Percentiles rank a stretch among this genome's conserved stretches.
Conservation (phyloP, 2,888 invertebrate genomes). For the Oscheius sp. region DNA sequence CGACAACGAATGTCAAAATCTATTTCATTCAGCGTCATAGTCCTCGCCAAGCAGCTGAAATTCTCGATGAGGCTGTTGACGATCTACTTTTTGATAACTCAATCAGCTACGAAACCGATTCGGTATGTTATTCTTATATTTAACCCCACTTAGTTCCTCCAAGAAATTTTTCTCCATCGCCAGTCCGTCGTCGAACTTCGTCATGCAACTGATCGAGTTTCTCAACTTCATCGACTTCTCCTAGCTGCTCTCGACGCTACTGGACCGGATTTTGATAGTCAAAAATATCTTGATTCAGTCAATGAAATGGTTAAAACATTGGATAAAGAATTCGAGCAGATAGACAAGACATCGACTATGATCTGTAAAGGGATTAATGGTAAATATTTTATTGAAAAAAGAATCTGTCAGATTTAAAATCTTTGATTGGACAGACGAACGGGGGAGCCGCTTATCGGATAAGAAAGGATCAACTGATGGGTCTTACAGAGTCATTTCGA, state of each 20-base stretch:
- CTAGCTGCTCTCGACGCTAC: constrained; percentile 10
- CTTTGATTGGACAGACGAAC: not conserved
- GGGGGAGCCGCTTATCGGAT: not conserved
- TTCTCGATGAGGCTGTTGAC: not conserved
- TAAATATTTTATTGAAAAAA: not conserved
- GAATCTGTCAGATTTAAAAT: not conserved
- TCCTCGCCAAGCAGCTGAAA: not conserved
- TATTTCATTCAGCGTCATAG: not conserved
- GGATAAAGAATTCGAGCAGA: constrained; percentile 3
- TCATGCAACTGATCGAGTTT: not conserved
- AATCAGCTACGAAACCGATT: not conserved
- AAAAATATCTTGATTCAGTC: not conserved
- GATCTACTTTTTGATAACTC: not conserved
- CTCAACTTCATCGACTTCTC: constrained; percentile 12
- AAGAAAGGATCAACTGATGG: not conserved
- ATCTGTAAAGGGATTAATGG: constrained; percentile 8
- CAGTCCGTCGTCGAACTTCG: not conserved
- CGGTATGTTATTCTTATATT: not conserved
- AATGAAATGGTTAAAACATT: constrained; percentile 7
- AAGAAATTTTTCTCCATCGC: constrained; percentile 2
- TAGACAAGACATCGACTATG: not conserved
- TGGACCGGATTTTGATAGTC: constrained; percentile 3
- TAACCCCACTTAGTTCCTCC: not conserved
- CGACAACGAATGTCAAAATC: not conserved
- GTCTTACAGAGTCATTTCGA: not conserved